Base-by-base conservation (phyloP, 2,113 vertebrate species). In the Hyaena hyaena region DNA sequence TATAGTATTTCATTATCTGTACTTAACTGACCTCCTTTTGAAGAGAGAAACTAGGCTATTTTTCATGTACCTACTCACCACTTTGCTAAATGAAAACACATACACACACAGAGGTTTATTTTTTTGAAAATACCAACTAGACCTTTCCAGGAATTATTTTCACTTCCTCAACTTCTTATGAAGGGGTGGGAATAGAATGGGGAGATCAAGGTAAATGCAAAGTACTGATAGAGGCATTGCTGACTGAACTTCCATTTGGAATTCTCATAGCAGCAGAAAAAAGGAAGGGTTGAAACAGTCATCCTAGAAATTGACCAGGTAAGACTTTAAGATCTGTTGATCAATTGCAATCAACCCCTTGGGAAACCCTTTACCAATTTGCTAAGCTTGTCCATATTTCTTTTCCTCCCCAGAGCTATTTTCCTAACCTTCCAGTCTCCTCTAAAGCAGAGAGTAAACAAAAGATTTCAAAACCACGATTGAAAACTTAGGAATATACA, bases 351-450 rank as follows among this genome's bases (percentile, higher is more conserved):
- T 21, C 80, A 97, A 76, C 58, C 74, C 93, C 79, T 61, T 88
- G 65, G 96, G 94, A 96, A 96, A 84, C 26, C 26, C 23, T 92
- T 82, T 89, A 90, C 23, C 88, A 96, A 96, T 96, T 39, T 95
- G 73, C 69, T 90, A 90, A 89, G 26, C 48, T 90, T 97, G 74
- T 90, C 63, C 55, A 21, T 87, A 86, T 83, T 88, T 96, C 21
- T 89, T 92, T 96, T 87, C 68, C 61, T 92, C 65, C 74, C 83
- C 19, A 82, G 55, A 88, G 94, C 80, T 94, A 74, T 87, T 96
- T 97, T 92, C 90, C 88, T 92, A 92, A 96, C n/a, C 61, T 97
- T 95, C 63, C 65, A 93, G 61, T 94, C 84, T 92, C 93, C 84
- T 96, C 90, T 95, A 96, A 96, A 95, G 35, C 68, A 88, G 65